phyloP scores from a whole-genome alignment of 2,113 vertebrate species.

The Girardinichthys multiradiatus region DNA sequence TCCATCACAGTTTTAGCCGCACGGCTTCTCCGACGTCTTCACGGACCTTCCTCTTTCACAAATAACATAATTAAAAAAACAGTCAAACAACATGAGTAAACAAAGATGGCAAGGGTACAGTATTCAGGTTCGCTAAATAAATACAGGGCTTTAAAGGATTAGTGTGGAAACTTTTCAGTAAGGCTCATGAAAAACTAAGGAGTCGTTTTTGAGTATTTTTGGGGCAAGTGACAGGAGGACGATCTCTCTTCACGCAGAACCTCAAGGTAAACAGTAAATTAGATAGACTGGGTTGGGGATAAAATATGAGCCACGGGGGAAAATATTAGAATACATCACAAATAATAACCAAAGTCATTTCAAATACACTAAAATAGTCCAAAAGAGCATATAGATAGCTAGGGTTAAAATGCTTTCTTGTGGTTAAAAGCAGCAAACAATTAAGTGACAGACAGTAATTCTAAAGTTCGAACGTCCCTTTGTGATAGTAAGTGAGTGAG shows the following conservation, averaged over 20 bases:
- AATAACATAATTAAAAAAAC: slow-evolving; percentile 60
- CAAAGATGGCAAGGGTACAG: slow-evolving; percentile 40
- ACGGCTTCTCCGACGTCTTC: slow-evolving; percentile 32
- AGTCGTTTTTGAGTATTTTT: slow-evolving; percentile 30
- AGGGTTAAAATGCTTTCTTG: slow-evolving; percentile 46
- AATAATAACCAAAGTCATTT: slow-evolving; percentile 64
- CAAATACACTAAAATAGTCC: slow-evolving; percentile 64
- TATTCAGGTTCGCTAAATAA: slow-evolving; percentile 43
- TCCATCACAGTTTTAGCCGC: slow-evolving; percentile 63
- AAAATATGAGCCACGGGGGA: slow-evolving; percentile 46
- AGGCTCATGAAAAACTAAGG: slow-evolving; percentile 18
- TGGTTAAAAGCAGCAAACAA: slow-evolving; percentile 68
- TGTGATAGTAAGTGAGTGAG: slow-evolving; percentile 39
- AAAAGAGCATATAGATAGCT: slow-evolving; percentile 61
- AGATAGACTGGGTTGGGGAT: slow-evolving; percentile 45
- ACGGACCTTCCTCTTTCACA: slow-evolving; percentile 28
- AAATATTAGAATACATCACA: slow-evolving; percentile 56
- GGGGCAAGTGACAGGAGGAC: slow-evolving; percentile 58
- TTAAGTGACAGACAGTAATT: slow-evolving; percentile 48
- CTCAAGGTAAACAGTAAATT: slow-evolving; percentile 40
- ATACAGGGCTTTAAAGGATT: slow-evolving; percentile 50
- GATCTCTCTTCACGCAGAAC: slow-evolving; percentile 62
- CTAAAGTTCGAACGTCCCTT: slow-evolving; percentile 55
- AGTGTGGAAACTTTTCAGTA: slow-evolving; percentile 59
- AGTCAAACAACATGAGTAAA: slow-evolving; percentile 57